Percentiles rank a stretch among this genome's conserved stretches.
phyloP scores from a whole-genome alignment of 2,113 vertebrate species.

The Protobothrops flavoviridis region DNA sequence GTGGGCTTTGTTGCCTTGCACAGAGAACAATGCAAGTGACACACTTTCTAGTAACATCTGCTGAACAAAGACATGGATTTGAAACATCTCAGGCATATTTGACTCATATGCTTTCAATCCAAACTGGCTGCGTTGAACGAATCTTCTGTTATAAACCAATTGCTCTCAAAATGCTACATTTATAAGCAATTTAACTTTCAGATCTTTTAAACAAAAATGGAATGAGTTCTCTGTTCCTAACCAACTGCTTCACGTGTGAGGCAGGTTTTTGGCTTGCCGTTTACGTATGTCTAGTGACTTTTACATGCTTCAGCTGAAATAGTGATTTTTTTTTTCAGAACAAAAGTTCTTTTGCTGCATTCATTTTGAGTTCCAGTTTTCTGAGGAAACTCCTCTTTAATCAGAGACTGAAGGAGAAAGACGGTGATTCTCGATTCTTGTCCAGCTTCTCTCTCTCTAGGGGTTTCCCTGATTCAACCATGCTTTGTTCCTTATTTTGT shows the following conservation, averaged over 20 bases:
- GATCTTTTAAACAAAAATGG: not conserved
- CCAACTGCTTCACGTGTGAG: not conserved
- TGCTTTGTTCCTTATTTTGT: not conserved
- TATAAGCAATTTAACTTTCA: not conserved
- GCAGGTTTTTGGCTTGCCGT: not conserved
- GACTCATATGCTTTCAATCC: conserved; percentile 35
- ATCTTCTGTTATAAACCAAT: conserved; percentile 10
- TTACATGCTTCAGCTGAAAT: not conserved
- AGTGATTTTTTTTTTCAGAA: not conserved
- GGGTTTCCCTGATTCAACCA: not conserved
- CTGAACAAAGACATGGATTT: conserved; percentile 35
- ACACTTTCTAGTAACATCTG: not conserved
- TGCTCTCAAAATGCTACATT: not conserved
- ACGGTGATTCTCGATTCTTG: not conserved
- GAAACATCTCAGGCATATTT: conserved; percentile 13
- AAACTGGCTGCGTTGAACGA: conserved; percentile 15
- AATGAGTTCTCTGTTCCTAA: not conserved
- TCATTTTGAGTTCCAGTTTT: not conserved
- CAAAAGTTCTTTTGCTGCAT: not conserved
- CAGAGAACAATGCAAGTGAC: conserved; percentile 15
- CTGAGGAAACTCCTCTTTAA: not conserved
- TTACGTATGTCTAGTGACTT: not conserved
- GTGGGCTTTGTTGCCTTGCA: not conserved
- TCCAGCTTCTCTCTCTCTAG: not conserved
- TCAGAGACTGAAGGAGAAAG: not conserved